Conservation (phyloP, 2,797 vertebrate species). For the Decapterus maruadsi region DNA sequence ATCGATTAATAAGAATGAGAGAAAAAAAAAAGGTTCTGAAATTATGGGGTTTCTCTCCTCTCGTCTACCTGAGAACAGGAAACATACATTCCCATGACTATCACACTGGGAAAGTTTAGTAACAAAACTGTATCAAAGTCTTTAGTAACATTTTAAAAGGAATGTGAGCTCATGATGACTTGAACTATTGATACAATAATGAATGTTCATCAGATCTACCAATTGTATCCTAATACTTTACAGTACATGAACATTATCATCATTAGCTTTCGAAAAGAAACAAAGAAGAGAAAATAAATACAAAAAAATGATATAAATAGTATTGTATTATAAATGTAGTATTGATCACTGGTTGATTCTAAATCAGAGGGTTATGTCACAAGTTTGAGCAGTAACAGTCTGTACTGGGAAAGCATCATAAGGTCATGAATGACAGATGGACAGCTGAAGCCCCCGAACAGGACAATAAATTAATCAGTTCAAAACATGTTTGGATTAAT, state of each 20-base stretch:
- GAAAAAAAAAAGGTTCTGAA: neutral
- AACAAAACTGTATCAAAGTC: neutral
- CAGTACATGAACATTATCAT: neutral
- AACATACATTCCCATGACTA: no score
- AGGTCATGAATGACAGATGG: neutral
- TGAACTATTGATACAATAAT: neutral
- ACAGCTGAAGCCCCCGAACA: neutral
- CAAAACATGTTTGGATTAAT: slow-evolving; percentile 17
- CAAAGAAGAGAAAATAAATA: neutral
- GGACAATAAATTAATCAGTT: neutral
- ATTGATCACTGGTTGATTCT: slow-evolving; percentile 1
- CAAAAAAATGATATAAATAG: no score
- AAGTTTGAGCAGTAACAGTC: neutral
- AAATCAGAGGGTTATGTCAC: neutral
- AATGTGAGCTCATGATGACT: neutral
- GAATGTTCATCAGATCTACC: neutral
- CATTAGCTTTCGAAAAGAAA: neutral
- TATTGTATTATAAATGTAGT: no score
- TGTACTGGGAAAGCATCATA: neutral
- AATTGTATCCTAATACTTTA: neutral
- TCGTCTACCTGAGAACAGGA: neutral
- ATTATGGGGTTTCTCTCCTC: neutral
- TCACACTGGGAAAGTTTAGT: neutral
- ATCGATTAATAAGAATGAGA: neutral
- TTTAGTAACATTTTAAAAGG: neutral